Percentiles rank a stretch among this genome's conserved stretches.
Evolutionary conservation across 2,888 invertebrate genomes (phyloP).

Genomic region (Spialia ferax): DNA sequence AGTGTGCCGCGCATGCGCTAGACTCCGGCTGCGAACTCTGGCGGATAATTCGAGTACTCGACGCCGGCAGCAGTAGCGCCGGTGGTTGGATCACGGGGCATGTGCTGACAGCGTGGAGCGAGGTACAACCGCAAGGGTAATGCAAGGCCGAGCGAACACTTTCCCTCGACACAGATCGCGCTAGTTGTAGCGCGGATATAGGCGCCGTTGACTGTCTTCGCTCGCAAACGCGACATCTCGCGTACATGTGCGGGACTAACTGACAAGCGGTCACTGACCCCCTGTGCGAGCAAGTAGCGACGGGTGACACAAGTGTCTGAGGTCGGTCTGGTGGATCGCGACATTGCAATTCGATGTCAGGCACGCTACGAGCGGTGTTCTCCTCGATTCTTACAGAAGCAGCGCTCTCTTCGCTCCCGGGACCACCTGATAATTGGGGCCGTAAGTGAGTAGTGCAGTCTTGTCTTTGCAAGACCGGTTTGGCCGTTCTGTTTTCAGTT

Average conservation of each 20-base stretch:
- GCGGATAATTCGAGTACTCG: conserved; percentile 93
- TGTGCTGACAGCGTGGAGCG: conserved; percentile 85
- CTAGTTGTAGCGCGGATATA: conserved; percentile 91
- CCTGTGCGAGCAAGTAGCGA: conserved; percentile 86
- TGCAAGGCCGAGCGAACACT: conserved; percentile 92
- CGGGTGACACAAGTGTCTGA: conserved; percentile 84
- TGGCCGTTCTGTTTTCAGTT: conserved; percentile 84
- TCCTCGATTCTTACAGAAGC: conserved; percentile 89
- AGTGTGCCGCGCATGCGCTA: conserved; percentile 88
- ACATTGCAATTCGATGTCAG: conserved; percentile 94
- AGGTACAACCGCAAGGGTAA: conserved; percentile 87
- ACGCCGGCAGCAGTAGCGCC: conserved; percentile 90
- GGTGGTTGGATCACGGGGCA: conserved; percentile 90
- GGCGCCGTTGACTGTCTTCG: conserved; percentile 94
- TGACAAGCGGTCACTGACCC: conserved; percentile 89
- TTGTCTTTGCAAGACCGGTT: conserved; percentile 94
- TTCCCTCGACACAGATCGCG: conserved; percentile 94
- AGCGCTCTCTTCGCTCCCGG: conserved; percentile 92
- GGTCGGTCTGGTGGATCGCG: conserved; percentile 86
- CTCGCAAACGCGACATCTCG: conserved; percentile 90
- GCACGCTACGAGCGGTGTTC: conserved; percentile 91
- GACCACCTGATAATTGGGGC: conserved; percentile 89
- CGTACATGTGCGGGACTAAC: conserved; percentile 88
- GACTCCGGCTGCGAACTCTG: conserved; percentile 96
- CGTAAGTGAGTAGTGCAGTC: conserved; percentile 94